Base-by-base conservation (phyloP, 2,888 invertebrate species). In the Pseudococcus jackbeardsleyi region DNA sequence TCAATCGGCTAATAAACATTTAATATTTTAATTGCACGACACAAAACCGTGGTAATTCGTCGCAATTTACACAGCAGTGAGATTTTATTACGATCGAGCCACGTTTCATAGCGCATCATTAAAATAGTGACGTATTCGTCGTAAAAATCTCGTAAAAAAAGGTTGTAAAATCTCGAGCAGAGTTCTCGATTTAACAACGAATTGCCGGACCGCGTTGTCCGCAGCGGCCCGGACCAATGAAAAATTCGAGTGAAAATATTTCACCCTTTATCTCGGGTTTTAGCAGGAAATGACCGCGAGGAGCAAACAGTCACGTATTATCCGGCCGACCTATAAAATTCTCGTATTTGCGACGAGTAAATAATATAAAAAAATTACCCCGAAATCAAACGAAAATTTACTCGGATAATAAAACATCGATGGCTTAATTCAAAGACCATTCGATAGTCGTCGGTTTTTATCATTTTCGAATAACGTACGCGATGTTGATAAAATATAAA, bases 111-210 rank as follows among this genome's bases (percentile, higher is more conserved):
- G 79, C 79, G 42, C 19, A 82, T 82, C 42, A 82, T 82, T 82
- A 42, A 82, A 82, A 46, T 82, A 82, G 79, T 46, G 79, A 46
- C 79, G 19, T 82, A 82, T 42, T 46, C 46, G 79, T 82, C 79
- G 79, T 82, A 82, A 82, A 82, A 82, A 33, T 82, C 26, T 82
- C 79, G 46, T 82, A 82, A 82, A 82, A 72, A 6, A n/a, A 42
- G n/a, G 79, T 22, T 12, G 22, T 82, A 82, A 82, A 82, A 82
- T 39, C 19, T 46, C 79, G 19, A 46, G 22, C 11, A 46, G 46
- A 46, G 19, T 82, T 82, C 79, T 82, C 79, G 79, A 46, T 82
- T 82, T 82, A 82, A 82, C 79, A 82, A 82, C 79, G 46, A 82
- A 46, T 82, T 46, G 42, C 11, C 46, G 19, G 8, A 4, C 79